Base-by-base conservation (phyloP, 1,140 invertebrate genomes). In the Phocides pigmalion region DNA sequence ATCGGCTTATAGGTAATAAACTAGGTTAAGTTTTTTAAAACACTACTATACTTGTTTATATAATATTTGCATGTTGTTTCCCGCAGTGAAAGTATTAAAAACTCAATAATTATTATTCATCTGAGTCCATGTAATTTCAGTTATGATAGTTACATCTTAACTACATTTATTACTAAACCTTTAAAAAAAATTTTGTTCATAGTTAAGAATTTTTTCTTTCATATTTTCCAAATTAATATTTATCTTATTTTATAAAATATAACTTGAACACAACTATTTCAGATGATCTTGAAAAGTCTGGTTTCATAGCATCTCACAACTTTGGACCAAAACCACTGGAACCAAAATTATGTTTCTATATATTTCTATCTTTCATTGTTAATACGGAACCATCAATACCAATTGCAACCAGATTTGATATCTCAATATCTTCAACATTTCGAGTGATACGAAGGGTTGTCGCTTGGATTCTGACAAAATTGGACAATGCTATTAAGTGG, bases 371-470 rank as follows among this genome's bases (percentile, higher is more conserved):
- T 37, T 87, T 87, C 54, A 79, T 87, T 58, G 70, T 79, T 3
- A 84, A 70, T 51, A 79, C 77, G 16, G 84, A 83, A 59, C 75
- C 84, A 47, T 41, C 84, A 16, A 84, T 74, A 35, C 81, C 84
- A 47, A 84, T 87, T 49, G 81, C 84, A 37, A 73, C 76, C 41
- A 70, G 77, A 65, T 87, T 87, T 76, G 81, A 87, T 65, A 84
- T 84, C 49, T 87, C 84, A n/a, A 82, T 87, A 64, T 87, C 84
- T 16, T 87, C 84, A 64, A 81, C 84, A 61, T 87, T 83, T 62
- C 62, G 84, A 51, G 84, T 87, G 5, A 80, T 87, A 32, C 64
- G 82, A 28, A 74, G 76, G 72, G 80, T 87, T 25, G 70, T 83
- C 8, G 71, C 82, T 47, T 87, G 84, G 84, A 74, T 84, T 42